Evolutionary conservation across 1,140 invertebrate species (phyloP).

Genomic region (Odontomachus brunneus): DNA sequence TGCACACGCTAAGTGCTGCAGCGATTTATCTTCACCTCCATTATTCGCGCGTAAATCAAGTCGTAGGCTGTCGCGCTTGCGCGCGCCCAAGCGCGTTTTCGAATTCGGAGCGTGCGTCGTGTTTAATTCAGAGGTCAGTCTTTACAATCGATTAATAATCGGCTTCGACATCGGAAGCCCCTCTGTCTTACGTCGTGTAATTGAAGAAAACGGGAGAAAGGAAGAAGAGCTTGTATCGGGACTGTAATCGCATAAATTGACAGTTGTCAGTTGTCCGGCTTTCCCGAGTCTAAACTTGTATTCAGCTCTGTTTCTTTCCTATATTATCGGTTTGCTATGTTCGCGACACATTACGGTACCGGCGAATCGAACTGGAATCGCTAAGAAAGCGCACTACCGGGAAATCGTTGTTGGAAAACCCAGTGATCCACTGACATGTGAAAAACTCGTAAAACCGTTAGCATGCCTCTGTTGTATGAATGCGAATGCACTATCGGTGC

Average conservation of each 20-base stretch:
- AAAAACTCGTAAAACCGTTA: constrained; percentile 65
- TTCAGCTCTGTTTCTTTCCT: too few species aligned
- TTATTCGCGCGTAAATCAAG: constrained; percentile 51
- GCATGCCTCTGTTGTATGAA: constrained; percentile 19
- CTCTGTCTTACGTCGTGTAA: constrained; percentile 3
- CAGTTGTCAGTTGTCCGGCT: too few species aligned
- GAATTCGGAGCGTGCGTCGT: background rate
- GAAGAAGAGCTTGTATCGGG: background rate
- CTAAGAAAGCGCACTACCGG: constrained; percentile 19
- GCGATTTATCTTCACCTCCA: constrained; percentile 26
- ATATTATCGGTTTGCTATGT: too few species aligned
- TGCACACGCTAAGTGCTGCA: constrained; percentile 1
- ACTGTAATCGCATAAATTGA: too few species aligned
- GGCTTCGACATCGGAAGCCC: background rate
- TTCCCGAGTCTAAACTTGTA: too few species aligned
- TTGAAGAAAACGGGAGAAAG: background rate
- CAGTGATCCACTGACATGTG: constrained; percentile 63
- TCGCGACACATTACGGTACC: background rate
- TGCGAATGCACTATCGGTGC: background rate
- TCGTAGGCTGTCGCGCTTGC: background rate
- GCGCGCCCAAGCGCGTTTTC: background rate
- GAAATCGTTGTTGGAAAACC: constrained; percentile 55
- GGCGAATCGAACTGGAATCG: background rate
- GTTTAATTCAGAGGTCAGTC: background rate
- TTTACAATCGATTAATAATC: background rate